phyloP scores from a whole-genome alignment of 2,797 vertebrate genomes.

The Danio albolineatus region DNA sequence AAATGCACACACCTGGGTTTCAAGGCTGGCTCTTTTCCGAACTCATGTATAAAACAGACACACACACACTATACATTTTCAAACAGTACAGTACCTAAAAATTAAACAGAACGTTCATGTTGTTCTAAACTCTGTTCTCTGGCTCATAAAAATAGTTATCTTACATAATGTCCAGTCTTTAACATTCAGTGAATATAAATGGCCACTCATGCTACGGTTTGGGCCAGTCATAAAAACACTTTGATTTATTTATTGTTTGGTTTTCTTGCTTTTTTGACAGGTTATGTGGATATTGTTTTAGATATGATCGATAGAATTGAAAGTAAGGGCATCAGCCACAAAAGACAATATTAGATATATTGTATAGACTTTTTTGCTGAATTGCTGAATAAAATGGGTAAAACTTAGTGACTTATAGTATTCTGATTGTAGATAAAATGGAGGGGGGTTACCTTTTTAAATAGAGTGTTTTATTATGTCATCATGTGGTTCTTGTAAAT shows the following conservation, averaged over 20 bases:
- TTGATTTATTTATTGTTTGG: neutral
- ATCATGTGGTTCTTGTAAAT: too few relatives aligned
- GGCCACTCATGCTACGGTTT: neutral
- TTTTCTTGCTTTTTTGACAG: too few relatives aligned
- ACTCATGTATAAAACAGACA: slow-evolving; percentile 17
- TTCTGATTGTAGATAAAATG: too few relatives aligned
- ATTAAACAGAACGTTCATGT: neutral
- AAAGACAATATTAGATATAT: too few relatives aligned
- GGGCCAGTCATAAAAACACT: neutral
- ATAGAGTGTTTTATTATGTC: too few relatives aligned
- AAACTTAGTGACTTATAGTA: too few relatives aligned
- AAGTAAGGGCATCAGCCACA: too few relatives aligned
- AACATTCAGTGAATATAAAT: neutral
- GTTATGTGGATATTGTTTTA: too few relatives aligned
- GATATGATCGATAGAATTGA: too few relatives aligned
- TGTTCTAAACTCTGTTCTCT: neutral
- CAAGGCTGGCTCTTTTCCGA: slow-evolving; percentile 51
- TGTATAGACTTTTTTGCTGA: too few relatives aligned
- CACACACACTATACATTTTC: slow-evolving; percentile 1
- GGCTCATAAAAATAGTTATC: neutral
- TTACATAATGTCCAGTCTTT: neutral
- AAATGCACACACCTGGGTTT: slow-evolving; percentile 45
- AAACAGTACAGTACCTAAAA: slow-evolving; percentile 15
- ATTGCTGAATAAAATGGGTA: too few relatives aligned
- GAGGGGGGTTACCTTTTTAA: too few relatives aligned